phyloP scores from a whole-genome alignment of 2,113 vertebrate genomes.

The Nothobranchius furzeri region DNA sequence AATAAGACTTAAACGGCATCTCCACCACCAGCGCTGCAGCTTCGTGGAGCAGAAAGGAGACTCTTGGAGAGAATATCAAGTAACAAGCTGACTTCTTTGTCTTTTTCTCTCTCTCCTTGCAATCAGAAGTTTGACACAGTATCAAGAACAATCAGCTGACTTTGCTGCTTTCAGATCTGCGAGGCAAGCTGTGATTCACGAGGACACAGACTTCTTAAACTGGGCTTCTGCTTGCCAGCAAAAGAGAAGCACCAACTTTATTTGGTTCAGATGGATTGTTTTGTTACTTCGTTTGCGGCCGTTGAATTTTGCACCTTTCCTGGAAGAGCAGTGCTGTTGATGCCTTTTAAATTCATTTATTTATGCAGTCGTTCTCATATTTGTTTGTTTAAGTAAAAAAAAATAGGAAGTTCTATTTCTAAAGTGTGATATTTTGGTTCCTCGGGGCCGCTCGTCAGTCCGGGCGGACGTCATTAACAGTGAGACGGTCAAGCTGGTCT shows the following conservation, averaged over 20 bases:
- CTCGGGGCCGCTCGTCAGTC: constrained; percentile 39
- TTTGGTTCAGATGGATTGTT: constrained; percentile 17
- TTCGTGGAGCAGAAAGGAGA: constrained; percentile 61
- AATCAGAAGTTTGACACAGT: constrained; percentile 62
- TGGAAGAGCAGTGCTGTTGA: background rate
- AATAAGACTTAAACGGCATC: constrained; percentile 84
- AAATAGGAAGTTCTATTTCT: background rate
- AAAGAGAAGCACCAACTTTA: constrained; percentile 18
- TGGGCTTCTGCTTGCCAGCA: constrained; percentile 38
- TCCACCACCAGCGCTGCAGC: constrained; percentile 69
- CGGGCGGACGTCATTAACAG: constrained; percentile 36
- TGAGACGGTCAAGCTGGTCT: constrained; percentile 59
- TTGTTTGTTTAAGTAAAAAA: too few species aligned
- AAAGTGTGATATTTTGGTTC: constrained; percentile 10
- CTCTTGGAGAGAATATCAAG: constrained; percentile 80
- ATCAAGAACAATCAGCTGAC: constrained; percentile 59
- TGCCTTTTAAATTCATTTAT: background rate
- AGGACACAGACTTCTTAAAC: constrained; percentile 32
- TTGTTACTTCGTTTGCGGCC: constrained; percentile 28
- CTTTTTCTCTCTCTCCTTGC: constrained; percentile 19
- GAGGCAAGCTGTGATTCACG: constrained; percentile 41
- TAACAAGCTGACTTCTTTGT: constrained; percentile 57
- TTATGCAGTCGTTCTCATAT: too few species aligned
- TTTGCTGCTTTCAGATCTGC: constrained; percentile 56
- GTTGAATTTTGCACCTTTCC: constrained; percentile 18